Percentiles rank a stretch among this genome's conserved stretches.
Evolutionary conservation across 23 tunicate species (phyloP).

Genomic region (Phallusia fumigata): DNA sequence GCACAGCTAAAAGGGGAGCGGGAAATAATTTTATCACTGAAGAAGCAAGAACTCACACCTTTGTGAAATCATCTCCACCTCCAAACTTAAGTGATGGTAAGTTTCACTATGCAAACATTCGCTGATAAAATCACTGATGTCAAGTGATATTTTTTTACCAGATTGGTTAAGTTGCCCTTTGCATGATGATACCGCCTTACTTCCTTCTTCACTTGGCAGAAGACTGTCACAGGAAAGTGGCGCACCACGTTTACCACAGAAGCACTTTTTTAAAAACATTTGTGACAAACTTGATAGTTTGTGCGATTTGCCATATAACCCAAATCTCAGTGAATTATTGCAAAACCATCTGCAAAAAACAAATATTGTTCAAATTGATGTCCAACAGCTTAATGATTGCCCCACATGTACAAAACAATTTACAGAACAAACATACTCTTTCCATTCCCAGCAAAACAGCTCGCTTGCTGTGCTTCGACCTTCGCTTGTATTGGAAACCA

Average conservation of each 20-base stretch:
- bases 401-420: not conserved
- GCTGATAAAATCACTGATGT: not conserved
- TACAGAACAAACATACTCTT: not conserved
- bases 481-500: not conserved
- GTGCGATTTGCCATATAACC: not conserved
- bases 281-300: not conserved
- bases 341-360: not conserved
- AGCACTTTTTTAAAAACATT: not conserved
- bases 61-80: not conserved
- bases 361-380: not conserved
- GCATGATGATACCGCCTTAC: too few relatives aligned
- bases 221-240: not conserved
- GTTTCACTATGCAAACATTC: not conserved
- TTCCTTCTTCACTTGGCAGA: not conserved
- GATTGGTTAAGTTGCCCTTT: not conserved
- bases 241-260: not conserved
- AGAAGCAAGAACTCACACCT: slow-evolving; percentile 34
- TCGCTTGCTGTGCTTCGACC: not conserved
- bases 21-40: slow-evolving; percentile 17
- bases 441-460: not conserved
- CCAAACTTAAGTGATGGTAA: slow-evolving; percentile 23
- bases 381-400: not conserved
- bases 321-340: not conserved
- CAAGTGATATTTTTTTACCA: not conserved
- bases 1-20: slow-evolving; percentile 39